Evolutionary conservation across 1,140 invertebrate genomes (phyloP).

Genomic region (Halesus radiatus): DNA sequence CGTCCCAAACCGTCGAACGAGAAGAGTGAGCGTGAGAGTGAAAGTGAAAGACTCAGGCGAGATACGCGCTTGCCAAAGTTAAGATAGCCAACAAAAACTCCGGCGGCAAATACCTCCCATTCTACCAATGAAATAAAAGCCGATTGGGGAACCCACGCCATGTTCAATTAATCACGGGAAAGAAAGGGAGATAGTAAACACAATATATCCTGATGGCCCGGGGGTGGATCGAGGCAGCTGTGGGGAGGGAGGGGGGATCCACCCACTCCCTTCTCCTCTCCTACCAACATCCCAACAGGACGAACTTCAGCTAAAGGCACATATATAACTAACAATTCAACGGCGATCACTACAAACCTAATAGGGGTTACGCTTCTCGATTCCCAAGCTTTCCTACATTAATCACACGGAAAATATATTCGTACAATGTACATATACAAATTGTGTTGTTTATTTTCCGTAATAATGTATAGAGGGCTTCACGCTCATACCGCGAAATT

Average conservation of each 20-base stretch:
- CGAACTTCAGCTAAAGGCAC: constrained; percentile 3
- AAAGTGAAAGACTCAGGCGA: no score
- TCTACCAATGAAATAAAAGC: constrained; percentile 32
- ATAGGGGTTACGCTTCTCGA: no score
- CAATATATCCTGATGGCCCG: constrained; percentile 33
- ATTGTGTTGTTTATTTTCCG: no score
- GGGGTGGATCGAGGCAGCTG: background rate
- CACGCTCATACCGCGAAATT: no score
- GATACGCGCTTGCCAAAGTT: no score
- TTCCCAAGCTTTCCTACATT: no score
- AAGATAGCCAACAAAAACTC: background rate
- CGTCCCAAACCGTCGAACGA: no score
- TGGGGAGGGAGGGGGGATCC: background rate
- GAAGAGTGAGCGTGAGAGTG: no score
- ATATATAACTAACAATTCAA: constrained; percentile 13
- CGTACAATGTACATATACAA: no score
- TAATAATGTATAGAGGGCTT: no score
- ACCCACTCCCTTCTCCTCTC: background rate
- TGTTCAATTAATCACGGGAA: constrained; percentile 41
- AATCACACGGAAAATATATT: no score
- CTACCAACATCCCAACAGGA: background rate
- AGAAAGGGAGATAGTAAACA: constrained; percentile 41
- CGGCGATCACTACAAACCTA: background rate
- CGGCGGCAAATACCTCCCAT: background rate
- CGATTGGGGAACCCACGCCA: constrained; percentile 36